Conservation (phyloP, 2,888 invertebrate species). For the Dexiosoma caninum region DNA sequence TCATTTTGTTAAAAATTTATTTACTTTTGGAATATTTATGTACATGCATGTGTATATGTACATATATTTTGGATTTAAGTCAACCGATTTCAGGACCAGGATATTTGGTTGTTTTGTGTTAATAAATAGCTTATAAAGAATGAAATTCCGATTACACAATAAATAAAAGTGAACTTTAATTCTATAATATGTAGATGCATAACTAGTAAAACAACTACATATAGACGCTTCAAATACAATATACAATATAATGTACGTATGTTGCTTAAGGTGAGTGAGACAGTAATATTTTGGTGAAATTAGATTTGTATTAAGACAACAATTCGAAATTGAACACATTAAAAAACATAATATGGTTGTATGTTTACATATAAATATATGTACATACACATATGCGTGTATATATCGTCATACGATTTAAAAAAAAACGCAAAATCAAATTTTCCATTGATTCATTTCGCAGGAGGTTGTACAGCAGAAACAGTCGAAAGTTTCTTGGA, state of each 20-base stretch:
- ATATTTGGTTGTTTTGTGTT: neutral
- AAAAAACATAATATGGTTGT: no score
- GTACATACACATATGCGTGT: neutral
- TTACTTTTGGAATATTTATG: slow-evolving; percentile 1
- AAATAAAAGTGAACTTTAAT: neutral
- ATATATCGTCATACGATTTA: no score
- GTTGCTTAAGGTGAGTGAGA: neutral
- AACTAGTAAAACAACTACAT: no score
- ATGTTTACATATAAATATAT: no score
- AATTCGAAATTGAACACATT: neutral
- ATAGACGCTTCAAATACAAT: neutral
- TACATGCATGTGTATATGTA: no score
- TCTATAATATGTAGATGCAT: neutral
- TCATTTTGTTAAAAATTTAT: slow-evolving; percentile 48
- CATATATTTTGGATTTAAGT: no score
- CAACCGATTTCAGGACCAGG: neutral
- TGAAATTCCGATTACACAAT: neutral
- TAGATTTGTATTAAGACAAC: neutral
- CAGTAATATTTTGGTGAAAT: neutral
- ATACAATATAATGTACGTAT: neutral
- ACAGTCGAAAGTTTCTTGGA: no score
- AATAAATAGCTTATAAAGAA: neutral
- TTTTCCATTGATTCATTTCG: no score
- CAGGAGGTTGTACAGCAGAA: no score
- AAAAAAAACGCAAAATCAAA: no score